Evolutionary conservation across 2,797 vertebrate species (phyloP).

Genomic region (Hyperoplus immaculatus): DNA sequence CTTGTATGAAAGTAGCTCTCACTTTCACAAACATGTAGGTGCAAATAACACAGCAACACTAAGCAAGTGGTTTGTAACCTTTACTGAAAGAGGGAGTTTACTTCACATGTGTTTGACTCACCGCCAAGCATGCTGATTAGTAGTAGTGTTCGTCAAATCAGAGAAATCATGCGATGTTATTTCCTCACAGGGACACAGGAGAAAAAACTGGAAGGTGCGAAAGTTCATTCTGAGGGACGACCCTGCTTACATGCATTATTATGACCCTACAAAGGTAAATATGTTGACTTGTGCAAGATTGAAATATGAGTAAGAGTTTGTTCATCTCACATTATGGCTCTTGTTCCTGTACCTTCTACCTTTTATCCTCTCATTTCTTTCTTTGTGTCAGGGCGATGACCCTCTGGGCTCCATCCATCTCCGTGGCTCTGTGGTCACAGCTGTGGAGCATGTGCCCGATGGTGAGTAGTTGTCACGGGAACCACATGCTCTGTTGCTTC

Average conservation of each 20-base stretch:
- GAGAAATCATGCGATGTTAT: neutral
- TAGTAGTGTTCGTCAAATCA: neutral
- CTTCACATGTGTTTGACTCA: neutral
- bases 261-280: conserved; percentile 93
- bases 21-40: neutral
- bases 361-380: neutral
- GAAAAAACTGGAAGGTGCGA: conserved; percentile 99
- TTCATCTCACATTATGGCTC: neutral
- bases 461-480: conserved; percentile 82
- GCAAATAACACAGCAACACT: neutral
- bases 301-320: neutral
- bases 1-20: neutral
- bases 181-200: conserved; percentile 90
- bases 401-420: conserved; percentile 93
- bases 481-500: neutral
- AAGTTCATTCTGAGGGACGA: conserved; percentile 96
- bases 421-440: conserved; percentile 94
- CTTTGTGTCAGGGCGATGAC: conserved; percentile 86
- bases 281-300: neutral
- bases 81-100: conserved; percentile 5
- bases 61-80: neutral
- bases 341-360: neutral
- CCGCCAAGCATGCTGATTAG: neutral
- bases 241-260: conserved; percentile 96
- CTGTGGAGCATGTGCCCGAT: conserved; percentile 91